Conservation (phyloP, 2,797 vertebrate species). For the Lepidocolaptes lacrymiger region DNA sequence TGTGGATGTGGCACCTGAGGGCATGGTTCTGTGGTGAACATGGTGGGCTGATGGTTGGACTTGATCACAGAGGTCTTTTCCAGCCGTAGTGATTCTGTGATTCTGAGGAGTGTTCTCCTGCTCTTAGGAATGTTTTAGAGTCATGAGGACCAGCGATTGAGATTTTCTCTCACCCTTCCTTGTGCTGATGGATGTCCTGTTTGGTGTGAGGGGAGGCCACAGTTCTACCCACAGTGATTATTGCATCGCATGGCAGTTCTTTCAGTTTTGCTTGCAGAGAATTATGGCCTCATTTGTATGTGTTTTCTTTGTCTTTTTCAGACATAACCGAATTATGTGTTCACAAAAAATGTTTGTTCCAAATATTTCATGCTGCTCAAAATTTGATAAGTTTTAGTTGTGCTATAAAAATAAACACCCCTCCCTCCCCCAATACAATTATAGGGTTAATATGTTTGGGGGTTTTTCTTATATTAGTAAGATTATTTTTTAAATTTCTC, state of each 20-base stretch:
- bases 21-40: not conserved
- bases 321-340: not conserved
- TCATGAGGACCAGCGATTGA: fast-evolving
- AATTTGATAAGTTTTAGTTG: not conserved
- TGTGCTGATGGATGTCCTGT: not conserved
- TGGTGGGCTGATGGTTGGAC: not conserved
- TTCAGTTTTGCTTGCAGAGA: not conserved
- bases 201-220: not conserved
- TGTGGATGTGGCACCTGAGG: not conserved
- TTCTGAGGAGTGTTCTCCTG: not conserved
- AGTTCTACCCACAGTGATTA: not conserved
- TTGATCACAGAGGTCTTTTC: not conserved
- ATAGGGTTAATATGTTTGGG: not conserved
- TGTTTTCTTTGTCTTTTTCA: not conserved
- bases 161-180: not conserved
- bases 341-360: not conserved
- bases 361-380: not conserved
- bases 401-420: not conserved
- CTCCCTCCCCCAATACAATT: not conserved
- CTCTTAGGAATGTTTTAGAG: not conserved
- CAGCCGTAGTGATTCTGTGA: not conserved
- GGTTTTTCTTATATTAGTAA: not conserved
- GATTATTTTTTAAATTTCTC: not conserved
- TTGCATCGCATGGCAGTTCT: not conserved
- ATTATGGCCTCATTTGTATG: not conserved